Base-by-base conservation (phyloP, 2,797 vertebrate genomes). In the Anguilla obscura region DNA sequence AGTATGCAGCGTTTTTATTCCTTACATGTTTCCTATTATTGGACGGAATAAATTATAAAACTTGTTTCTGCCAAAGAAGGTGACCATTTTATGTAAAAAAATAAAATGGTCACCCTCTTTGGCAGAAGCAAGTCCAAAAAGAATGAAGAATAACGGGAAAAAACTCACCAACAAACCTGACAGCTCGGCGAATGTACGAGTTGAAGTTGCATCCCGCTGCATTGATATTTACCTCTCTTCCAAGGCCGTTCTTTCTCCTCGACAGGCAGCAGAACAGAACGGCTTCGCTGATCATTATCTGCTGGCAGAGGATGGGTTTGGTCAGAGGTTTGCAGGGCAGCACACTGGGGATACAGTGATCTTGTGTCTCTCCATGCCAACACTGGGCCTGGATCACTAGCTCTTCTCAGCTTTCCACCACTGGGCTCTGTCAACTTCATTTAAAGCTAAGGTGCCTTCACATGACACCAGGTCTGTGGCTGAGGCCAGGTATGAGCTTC, bases 141-240 rank as follows among this genome's bases (percentile, higher is more conserved):
- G 40, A 69, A 89, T 76, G 74, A 27, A 83, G 63, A 82, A 36
- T 60, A 16, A 24, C 1, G 4, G 14, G 83, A 10, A 56, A 80
- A 21, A 9, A 88, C 93, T 84, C 96, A 99, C 99, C 97, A 90
- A 99, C 95, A 86, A 99, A 99, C 94, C 99, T 97, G 91, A 99
- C 96, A 0, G 98, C 98, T 95, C 99, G 96, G 90, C 99, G 96
- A 86, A 99, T 97, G 91, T 98, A 99, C 71, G 99, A 99, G 94
- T 99, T 99, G 95, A 99, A 99, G 96, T 99, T 99, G 93, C 99
- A 99, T 90, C 99, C 99, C 3, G 98, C 98, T 0, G 99, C 98
- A 2, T 99, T 99, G 94, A 99, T 99, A 93, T 99, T 98, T 56
- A 97, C 97, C 93, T 99, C 98, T 0, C 96, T 92, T 58, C 96